Conservation (phyloP, 2,888 invertebrate genomes). For the Helicoverpa assulta region DNA sequence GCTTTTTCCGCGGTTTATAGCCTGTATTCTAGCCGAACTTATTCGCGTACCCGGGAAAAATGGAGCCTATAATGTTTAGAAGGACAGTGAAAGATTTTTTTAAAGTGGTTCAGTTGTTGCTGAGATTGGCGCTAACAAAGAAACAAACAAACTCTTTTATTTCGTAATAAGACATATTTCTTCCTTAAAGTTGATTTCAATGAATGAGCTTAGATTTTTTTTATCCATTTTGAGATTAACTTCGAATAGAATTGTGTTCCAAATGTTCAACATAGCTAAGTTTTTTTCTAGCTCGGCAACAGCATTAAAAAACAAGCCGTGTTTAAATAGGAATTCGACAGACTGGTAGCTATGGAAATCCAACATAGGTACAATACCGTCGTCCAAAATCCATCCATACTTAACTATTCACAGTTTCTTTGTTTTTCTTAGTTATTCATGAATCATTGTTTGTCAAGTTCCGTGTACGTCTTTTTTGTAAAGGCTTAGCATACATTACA, state of each 20-base stretch:
- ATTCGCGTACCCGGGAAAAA: too few relatives aligned
- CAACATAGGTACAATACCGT: slow-evolving; percentile 19
- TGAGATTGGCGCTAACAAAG: too few relatives aligned
- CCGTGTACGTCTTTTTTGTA: slow-evolving; percentile 30
- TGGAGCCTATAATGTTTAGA: too few relatives aligned
- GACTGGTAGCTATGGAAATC: slow-evolving; percentile 14
- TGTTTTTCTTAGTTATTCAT: slow-evolving; percentile 44
- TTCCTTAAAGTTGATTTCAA: too few relatives aligned
- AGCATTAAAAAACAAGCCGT: background rate
- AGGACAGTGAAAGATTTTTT: too few relatives aligned
- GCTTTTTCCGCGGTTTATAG: too few relatives aligned
- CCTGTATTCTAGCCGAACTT: too few relatives aligned
- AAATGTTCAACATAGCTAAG: background rate
- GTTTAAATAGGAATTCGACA: slow-evolving; percentile 22
- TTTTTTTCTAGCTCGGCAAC: background rate
- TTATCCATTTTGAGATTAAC: background rate
- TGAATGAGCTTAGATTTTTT: too few relatives aligned
- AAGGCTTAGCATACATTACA: slow-evolving; percentile 17
- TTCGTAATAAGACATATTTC: too few relatives aligned
- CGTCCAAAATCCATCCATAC: slow-evolving; percentile 28
- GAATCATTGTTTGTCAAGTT: slow-evolving; percentile 54
- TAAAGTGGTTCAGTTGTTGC: too few relatives aligned
- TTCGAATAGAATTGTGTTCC: background rate
- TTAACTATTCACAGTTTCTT: slow-evolving; percentile 33
- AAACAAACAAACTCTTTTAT: too few relatives aligned